These are phyloP conservation scores for Oncopodura yosiiana DNA, from an alignment of 1,140 invertebrate genomes.

Conservation along the genomic window DNA sequence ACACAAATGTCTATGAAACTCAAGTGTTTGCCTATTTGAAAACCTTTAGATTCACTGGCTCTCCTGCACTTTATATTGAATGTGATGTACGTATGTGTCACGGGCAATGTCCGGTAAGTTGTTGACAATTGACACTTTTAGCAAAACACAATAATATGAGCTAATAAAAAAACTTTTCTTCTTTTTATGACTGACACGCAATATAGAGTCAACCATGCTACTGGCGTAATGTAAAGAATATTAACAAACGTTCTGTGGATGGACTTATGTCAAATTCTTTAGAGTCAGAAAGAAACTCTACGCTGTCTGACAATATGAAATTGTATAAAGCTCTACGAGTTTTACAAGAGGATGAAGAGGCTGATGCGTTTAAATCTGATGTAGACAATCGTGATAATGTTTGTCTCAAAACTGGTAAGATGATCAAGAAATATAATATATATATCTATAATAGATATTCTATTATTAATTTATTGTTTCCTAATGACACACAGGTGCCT, in stretches of 20 bases:
- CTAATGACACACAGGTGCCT: no score
- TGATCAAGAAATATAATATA: no score
- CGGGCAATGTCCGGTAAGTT: conserved; percentile 76
- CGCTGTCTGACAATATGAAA: conserved; percentile 74
- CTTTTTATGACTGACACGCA: background rate
- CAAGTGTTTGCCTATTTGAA: conserved; percentile 92
- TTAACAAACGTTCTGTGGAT: conserved; percentile 53
- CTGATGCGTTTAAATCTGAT: conserved; percentile 41
- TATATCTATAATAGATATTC: no score
- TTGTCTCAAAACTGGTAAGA: conserved; percentile 63
- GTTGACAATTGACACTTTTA: background rate
- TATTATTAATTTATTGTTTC: no score
- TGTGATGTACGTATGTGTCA: conserved; percentile 92
- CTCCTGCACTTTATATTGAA: conserved; percentile 84
- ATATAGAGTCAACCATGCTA: conserved; percentile 82
- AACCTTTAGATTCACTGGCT: conserved; percentile 86
- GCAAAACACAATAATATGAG: background rate
- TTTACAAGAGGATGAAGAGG: conserved; percentile 70
- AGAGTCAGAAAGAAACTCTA: conserved; percentile 27
- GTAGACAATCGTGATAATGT: conserved; percentile 43
- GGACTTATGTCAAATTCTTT: conserved; percentile 35
- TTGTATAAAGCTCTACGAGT: conserved; percentile 79
- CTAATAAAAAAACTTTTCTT: background rate
- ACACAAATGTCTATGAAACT: conserved; percentile 78
- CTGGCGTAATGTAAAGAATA: conserved; percentile 75